Evolutionary conservation across 2,113 vertebrate genomes (phyloP).

Genomic region (Lepidothrix coronata): DNA sequence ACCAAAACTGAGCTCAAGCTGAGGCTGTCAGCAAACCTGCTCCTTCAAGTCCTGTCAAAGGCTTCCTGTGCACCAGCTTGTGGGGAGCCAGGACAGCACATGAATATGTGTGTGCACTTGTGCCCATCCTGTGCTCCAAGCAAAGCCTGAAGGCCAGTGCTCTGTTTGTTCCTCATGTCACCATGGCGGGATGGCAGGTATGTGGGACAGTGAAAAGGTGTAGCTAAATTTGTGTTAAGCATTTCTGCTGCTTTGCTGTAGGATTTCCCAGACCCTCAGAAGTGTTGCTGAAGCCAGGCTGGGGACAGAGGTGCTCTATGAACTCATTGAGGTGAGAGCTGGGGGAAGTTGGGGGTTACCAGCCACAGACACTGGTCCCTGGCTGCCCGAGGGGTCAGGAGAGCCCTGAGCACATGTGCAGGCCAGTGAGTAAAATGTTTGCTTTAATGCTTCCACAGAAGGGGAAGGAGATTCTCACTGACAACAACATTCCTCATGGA

Average conservation of each 20-base stretch:
- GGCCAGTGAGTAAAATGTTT: not conserved
- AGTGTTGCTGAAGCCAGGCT: conserved; percentile 64
- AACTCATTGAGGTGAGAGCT: conserved; percentile 79
- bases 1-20: not conserved
- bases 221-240: not conserved
- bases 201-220: not conserved
- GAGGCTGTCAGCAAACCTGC: not conserved
- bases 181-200: not conserved
- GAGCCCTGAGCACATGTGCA: not conserved
- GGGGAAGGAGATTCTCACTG: conserved; percentile 95
- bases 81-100: not conserved
- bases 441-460: conserved; percentile 75
- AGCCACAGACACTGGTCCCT: not conserved
- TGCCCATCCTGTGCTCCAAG: not conserved
- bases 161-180: not conserved
- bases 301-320: conserved; percentile 78
- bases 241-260: conserved; percentile 40
- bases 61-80: not conserved
- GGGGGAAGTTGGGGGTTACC: not conserved
- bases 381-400: not conserved
- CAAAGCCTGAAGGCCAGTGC: not conserved
- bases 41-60: not conserved
- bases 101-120: not conserved
- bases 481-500: conserved; percentile 94
- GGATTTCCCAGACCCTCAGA: conserved; percentile 73